phyloP scores from a whole-genome alignment of 2,797 vertebrate species.

The Cryptoblepharus egeriae region DNA sequence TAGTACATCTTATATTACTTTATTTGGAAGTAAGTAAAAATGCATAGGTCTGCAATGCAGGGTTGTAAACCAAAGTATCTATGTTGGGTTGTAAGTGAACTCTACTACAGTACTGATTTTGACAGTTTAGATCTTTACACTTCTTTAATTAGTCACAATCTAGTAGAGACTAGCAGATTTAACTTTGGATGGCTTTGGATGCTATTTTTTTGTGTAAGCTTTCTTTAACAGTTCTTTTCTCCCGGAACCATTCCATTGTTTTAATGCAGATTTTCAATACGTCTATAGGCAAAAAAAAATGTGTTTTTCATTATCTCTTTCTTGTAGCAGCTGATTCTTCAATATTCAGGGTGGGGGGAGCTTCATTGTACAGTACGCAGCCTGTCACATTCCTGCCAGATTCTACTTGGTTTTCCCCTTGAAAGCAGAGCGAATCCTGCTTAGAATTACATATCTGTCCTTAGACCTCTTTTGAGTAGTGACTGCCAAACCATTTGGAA shows the following conservation, averaged over 20 bases:
- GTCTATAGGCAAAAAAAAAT: neutral
- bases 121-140: neutral
- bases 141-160: neutral
- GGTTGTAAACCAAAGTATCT: neutral
- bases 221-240: neutral
- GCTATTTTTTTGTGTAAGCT: neutral
- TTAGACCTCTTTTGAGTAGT: constrained; percentile 43
- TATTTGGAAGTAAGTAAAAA: no score
- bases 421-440: constrained; percentile 40
- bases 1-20: no score
- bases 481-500: constrained; percentile 54
- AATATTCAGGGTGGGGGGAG: constrained; percentile 32
- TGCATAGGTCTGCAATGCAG: neutral
- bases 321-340: constrained; percentile 20
- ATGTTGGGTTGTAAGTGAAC: neutral
- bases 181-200: neutral
- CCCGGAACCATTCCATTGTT: neutral
- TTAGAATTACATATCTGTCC: constrained; percentile 45
- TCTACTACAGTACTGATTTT: neutral
- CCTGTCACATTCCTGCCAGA: constrained; percentile 41
- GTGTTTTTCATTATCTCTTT: neutral
- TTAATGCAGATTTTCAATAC: neutral
- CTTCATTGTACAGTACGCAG: constrained; percentile 25
- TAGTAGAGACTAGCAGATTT: neutral
- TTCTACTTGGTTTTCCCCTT: constrained; percentile 36